phyloP scores from a whole-genome alignment of 2,113 vertebrate species.

The Donacobius atricapilla region DNA sequence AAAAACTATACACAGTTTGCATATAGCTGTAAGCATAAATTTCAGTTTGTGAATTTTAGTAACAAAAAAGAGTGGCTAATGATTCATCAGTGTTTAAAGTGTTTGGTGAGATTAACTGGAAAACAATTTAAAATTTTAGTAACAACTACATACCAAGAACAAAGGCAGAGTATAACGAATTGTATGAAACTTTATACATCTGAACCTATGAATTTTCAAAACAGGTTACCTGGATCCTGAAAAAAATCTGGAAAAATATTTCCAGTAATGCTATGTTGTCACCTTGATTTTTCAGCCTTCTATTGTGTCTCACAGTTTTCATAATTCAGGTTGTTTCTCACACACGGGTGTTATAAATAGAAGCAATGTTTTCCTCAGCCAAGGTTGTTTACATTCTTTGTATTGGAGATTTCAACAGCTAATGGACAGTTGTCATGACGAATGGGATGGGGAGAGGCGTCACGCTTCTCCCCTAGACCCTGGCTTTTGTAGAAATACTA shows the following conservation, averaged over 20 bases:
- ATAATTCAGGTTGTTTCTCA: too few species aligned
- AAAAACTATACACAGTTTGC: neutral
- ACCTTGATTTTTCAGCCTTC: too few species aligned
- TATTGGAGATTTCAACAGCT: too few species aligned
- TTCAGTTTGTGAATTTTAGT: neutral
- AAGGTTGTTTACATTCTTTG: too few species aligned
- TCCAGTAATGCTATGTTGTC: neutral
- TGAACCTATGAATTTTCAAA: neutral
- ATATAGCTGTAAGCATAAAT: neutral
- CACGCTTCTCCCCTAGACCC: too few species aligned
- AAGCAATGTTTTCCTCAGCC: too few species aligned
- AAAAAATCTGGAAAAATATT: neutral
- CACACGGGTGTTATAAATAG: too few species aligned
- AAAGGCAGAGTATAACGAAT: neutral
- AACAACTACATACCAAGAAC: neutral
- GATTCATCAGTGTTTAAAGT: neutral
- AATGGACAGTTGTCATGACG: too few species aligned
- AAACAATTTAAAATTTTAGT: neutral
- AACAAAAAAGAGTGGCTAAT: neutral
- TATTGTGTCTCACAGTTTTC: too few species aligned
- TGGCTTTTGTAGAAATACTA: too few species aligned
- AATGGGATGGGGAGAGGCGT: too few species aligned
- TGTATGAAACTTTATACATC: neutral
- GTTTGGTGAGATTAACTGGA: neutral
- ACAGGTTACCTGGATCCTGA: neutral